Base-by-base conservation (phyloP, 2,113 vertebrate species). In the Vulpes ferrilata region DNA sequence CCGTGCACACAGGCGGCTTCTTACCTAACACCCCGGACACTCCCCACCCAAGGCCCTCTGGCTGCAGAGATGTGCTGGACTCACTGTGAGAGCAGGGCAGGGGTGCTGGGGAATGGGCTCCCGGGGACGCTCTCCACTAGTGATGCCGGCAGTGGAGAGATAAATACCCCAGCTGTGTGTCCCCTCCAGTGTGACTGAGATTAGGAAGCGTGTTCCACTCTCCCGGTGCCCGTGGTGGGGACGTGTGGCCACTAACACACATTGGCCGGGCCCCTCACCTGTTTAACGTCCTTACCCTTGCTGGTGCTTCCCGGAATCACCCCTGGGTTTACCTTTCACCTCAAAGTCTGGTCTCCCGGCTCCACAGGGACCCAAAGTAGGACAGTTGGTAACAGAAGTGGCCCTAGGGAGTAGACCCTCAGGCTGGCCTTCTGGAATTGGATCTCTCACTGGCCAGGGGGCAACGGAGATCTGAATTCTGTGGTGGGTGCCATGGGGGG, bases 1-100 rank as follows among this genome's bases (percentile, higher is more conserved):
- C 11, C 27, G 0, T 3, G 16, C 5, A 23, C 38, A 19, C 9
- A 25, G 57, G 30, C 0, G 1, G 30, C 38, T 62, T 35, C 30
- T 25, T 43, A 43, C 43, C 8, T 19, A 60, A 73, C 43, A 19
- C 19, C 53, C 53, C 2, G 22, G 23, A 38, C 74, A 90, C 1
- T 4, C 22, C 35, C 16, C 15, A 11, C 15, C 87, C 7, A 48
- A 48, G 19, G 8, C 32, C 64, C 23, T 30, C 16, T 55, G 10
- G 23, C 38, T 74, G 30, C 19, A 30, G 38, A 30, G 57, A 43
- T 25, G 32, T 11, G 25, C 27, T 92, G 48, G 55, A 65, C 27
- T 82, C 55, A 22, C 35, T 6, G 20, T 17, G 27, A 62, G 55
- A 60, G 11, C 1, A 7, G 79, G 38, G 19, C 35, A 8, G 65